phyloP scores from a whole-genome alignment of 2,888 invertebrate genomes.

The Siphlonurus alternatus region DNA sequence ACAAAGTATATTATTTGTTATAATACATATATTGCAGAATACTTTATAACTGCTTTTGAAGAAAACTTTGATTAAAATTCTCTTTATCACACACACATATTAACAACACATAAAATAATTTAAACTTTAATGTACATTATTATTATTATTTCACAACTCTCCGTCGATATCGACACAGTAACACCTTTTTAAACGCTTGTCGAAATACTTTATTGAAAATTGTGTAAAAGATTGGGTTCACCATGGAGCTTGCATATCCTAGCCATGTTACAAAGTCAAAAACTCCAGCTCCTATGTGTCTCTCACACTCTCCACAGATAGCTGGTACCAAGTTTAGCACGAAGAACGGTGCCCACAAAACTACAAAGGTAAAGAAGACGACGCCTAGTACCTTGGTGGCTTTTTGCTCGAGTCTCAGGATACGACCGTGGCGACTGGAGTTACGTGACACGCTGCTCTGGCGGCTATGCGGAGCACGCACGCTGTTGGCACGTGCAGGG shows the following conservation, averaged over 20 bases:
- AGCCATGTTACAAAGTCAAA: constrained; percentile 82
- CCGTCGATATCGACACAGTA: constrained; percentile 49
- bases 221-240: constrained; percentile 91
- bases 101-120: not conserved
- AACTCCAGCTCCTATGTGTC: constrained; percentile 55
- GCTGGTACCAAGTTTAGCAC: constrained; percentile 73
- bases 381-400: constrained; percentile 91
- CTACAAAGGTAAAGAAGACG: constrained; percentile 86
- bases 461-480: not conserved
- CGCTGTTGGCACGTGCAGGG: not conserved
- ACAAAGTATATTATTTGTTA: no score
- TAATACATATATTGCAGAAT: no score
- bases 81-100: not conserved
- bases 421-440: constrained; percentile 49
- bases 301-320: constrained; percentile 64
- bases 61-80: not conserved
- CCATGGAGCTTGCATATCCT: constrained; percentile 86
- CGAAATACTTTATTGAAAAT: constrained; percentile 90
- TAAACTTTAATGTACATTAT: not conserved
- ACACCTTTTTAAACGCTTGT: constrained; percentile 74
- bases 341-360: constrained; percentile 93
- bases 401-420: constrained; percentile 80
- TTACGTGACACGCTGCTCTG: constrained; percentile 1
- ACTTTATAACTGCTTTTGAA: no score
- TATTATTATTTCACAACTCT: not conserved